Evolutionary conservation across 1,140 invertebrate species (phyloP), one percentile per base, ranked within the genome.

Genomic region (Tetragonula clypearis): DNA sequence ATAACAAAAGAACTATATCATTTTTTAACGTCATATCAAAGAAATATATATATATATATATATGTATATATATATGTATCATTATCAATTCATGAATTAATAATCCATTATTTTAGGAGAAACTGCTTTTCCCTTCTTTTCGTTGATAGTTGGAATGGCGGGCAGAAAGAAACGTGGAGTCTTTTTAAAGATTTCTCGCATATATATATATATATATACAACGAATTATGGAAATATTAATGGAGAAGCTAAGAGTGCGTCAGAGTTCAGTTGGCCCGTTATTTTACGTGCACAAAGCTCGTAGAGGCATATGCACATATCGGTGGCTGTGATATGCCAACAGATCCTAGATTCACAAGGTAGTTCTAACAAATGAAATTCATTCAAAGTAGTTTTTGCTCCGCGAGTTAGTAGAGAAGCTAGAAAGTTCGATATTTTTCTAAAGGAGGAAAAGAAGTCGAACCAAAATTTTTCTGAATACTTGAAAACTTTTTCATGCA

Each of bases 231-330:
- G 41, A 69, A 55, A 71, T 68, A 62, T 60, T 77, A 58, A 82
- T 49, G 62, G 53, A 68, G 56, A 79, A 84, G 82, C 21, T 23
- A 71, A 60, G 56, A 62, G 26, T 75, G 80, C 60, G 80, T 82
- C 72, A 82, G 80, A 76, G 80, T 82, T 82, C 72, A 66, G 26
- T 82, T 68, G 72, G 12, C 72, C 62, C 26, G 26, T 71, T 53
- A 66, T 82, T 53, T 75, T 75, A 75, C 80, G 60, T 66, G 69
- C 71, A 75, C 80, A 15, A 75, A 60, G 58, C 60, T 82, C 71
- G 60, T 82, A 75, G 71, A 82, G 80, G 80, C 73, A 82, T 82
- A 82, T 82, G 72, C 80, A 82, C 80, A 82, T 82, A 82, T 82
- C 80, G 49, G 49, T 58, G 80, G 49, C 72, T 75, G 71, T 82